Evolutionary conservation across 2,888 invertebrate species (phyloP).

Genomic region (Pristionchus exspectatus): DNA sequence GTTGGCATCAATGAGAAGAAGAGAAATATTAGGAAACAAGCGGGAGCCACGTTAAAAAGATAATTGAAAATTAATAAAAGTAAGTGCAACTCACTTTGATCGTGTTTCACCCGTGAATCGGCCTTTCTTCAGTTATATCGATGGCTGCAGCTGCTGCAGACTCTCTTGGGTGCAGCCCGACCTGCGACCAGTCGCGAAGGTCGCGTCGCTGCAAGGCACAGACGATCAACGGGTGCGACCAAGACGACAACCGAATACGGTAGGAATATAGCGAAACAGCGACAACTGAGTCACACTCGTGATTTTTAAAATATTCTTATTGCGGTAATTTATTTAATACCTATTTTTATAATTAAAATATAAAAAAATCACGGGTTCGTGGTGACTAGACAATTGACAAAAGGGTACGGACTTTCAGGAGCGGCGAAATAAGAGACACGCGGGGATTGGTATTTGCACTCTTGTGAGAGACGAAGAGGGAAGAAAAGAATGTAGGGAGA

Average conservation of each 20-base stretch:
- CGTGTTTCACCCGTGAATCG: not conserved
- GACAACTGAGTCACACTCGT: not conserved
- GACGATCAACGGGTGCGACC: not conserved
- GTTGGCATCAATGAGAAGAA: not conserved
- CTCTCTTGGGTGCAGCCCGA: not conserved
- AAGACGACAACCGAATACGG: not conserved
- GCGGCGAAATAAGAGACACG: conserved; percentile 9
- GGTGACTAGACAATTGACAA: conserved; percentile 1
- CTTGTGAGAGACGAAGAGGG: not conserved
- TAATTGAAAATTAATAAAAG: not conserved
- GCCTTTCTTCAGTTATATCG: not conserved
- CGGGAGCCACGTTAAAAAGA: not conserved
- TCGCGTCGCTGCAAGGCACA: conserved; percentile 1
- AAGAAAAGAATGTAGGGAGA: conserved; percentile 18
- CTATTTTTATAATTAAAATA: not conserved
- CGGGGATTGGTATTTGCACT: conserved; percentile 21
- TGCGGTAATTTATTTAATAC: too few relatives aligned
- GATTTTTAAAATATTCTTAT: too few relatives aligned
- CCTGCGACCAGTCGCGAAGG: not conserved
- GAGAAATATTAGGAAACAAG: not conserved
- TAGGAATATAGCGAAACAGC: not conserved
- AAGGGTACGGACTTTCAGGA: conserved; percentile 5
- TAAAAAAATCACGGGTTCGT: not conserved
- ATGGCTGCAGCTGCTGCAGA: conserved; percentile 10
- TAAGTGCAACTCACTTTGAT: not conserved